A percentile compares a stretch with the other conserved stretches of the same genome.
These are phyloP conservation scores for Pogoniulus pusillus DNA, from an alignment of 2,797 vertebrate species.

Conservation along the genomic window DNA sequence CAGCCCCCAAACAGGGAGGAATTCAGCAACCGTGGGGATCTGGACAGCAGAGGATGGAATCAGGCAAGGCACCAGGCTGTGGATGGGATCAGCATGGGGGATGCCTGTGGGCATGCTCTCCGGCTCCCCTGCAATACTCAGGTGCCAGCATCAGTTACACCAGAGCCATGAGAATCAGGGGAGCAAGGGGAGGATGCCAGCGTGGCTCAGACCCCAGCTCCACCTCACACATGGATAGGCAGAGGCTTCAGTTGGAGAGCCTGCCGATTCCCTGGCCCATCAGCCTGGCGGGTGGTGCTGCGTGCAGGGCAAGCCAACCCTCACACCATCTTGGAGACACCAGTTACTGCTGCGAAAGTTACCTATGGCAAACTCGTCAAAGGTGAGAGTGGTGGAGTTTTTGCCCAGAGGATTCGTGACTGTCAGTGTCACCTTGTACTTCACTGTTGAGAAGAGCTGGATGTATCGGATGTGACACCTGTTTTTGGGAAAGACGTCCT, in stretches of 20 bases:
- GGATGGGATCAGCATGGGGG: fast-evolving
- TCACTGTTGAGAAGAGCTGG: constrained; percentile 92
- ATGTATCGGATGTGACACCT: constrained; percentile 92
- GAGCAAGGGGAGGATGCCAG: neutral
- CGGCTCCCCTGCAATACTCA: neutral
- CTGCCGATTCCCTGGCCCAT: neutral
- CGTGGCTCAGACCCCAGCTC: neutral
- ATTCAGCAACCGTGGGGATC: fast-evolving
- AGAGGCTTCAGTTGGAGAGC: neutral
- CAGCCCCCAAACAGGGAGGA: neutral
- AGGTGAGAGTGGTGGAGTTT: constrained; percentile 81
- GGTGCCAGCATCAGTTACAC: neutral
- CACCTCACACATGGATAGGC: neutral
- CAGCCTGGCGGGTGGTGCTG: fast-evolving
- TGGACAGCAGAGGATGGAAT: neutral
- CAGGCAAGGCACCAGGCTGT: neutral
- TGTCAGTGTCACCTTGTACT: constrained; percentile 92
- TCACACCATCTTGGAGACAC: neutral
- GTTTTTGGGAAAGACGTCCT: constrained; percentile 90
- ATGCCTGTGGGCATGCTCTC: neutral
- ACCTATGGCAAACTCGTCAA: constrained; percentile 95
- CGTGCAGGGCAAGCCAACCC: neutral
- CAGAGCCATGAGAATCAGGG: neutral
- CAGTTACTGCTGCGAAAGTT: neutral
- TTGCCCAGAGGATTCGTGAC: constrained; percentile 90